These are phyloP conservation scores for Dichetophora obliterata DNA, from an alignment of 2,888 invertebrate genomes.

Conservation along the genomic window DNA sequence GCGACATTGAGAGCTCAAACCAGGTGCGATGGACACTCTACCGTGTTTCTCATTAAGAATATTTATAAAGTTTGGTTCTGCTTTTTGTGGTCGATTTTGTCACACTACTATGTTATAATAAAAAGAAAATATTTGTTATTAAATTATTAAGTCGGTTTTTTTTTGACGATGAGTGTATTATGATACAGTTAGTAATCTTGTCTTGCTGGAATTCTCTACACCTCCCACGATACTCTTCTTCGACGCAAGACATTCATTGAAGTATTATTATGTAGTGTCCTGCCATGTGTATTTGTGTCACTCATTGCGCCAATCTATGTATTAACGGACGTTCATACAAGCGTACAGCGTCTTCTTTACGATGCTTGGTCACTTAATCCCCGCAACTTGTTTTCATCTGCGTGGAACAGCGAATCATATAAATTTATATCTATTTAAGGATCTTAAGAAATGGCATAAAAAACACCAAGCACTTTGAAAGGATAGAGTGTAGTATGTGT, in stretches of 20 bases:
- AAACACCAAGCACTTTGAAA: conserved; percentile 24
- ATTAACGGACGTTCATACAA: conserved; percentile 4
- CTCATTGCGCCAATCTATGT: conserved; percentile 17
- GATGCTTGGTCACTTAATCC: conserved; percentile 43
- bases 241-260: neutral
- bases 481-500: conserved; percentile 1
- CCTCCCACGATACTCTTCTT: neutral
- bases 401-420: neutral
- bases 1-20: no score
- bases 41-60: no score
- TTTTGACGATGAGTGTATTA: no score
- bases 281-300: conserved; percentile 29
- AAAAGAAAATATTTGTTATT: no score
- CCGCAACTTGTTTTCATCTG: neutral
- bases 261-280: neutral
- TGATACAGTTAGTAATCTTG: conserved; percentile 41
- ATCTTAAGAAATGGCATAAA: conserved; percentile 22
- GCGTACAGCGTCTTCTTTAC: neutral
- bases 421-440: conserved; percentile 36
- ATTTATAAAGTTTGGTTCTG: no score
- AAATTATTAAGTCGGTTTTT: no score
- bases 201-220: conserved; percentile 29
- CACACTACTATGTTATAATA: no score
- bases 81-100: no score
- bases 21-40: no score